These are phyloP conservation scores for Leuctra nigra DNA, from an alignment of 2,888 invertebrate genomes.

Conservation along the genomic window DNA sequence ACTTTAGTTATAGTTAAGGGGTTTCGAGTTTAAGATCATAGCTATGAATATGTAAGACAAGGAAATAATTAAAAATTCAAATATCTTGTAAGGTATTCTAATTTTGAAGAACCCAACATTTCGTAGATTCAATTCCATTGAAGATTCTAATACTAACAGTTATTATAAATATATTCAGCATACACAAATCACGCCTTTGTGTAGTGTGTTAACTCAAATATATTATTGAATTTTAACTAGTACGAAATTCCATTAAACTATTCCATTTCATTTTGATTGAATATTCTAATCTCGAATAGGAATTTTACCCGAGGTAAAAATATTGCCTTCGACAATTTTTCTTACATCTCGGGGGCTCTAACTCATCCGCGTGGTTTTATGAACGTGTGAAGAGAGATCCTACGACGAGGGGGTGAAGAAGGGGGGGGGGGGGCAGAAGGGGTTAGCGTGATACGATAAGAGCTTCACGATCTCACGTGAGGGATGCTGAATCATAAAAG, in stretches of 20 bases:
- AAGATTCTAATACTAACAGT: too few relatives aligned
- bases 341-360: not conserved
- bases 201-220: too few relatives aligned
- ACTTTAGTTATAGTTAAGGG: too few relatives aligned
- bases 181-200: too few relatives aligned
- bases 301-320: not conserved
- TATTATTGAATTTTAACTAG: too few relatives aligned
- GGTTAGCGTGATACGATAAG: constrained; percentile 6
- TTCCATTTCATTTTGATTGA: not conserved
- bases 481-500: not conserved
- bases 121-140: too few relatives aligned
- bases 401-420: not conserved
- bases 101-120: too few relatives aligned
- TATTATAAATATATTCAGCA: too few relatives aligned
- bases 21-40: too few relatives aligned
- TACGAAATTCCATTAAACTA: not conserved
- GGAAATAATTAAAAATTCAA: too few relatives aligned
- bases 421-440: not conserved
- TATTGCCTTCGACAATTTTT: constrained; percentile 3
- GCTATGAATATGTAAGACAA: too few relatives aligned
- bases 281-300: not conserved
- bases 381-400: not conserved
- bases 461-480: not conserved
- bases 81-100: too few relatives aligned
- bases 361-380: not conserved